Evolutionary conservation across 1,140 invertebrate species (phyloP), one percentile per base, ranked within the genome.

Genomic region (Paracyclopina nana): DNA sequence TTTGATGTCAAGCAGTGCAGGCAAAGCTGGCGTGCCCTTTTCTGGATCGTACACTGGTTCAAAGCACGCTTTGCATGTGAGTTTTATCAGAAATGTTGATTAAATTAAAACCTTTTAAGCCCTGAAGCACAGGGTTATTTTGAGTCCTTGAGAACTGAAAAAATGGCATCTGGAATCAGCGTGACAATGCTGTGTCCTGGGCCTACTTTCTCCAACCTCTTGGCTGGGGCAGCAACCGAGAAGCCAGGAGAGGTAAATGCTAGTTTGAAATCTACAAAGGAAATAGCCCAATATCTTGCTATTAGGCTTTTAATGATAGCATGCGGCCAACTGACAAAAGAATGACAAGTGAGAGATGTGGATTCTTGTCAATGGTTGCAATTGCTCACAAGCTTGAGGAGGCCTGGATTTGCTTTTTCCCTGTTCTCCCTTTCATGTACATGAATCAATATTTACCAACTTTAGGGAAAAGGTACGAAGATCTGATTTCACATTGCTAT

Each of bases 11-110:
- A 82, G 79, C 60, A 53, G 76, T 14, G 78, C 78, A 29, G 82
- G 80, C 11, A 65, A 81, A 51, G 56, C 74, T 31, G 72, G 74
- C 8, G 70, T 70, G 9, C 80, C 83, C 34, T 76, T 69, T 62
- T 85, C 81, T 4, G 76, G 69, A 14, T 74, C 77, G 0, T 90
- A 90, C 60, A 77, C 75, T 46, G 83, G 69, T 6, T 69, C 78
- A 1, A 90, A 90, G 64, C 75, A 80, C 65, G 81, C 83, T 1
- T 58, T 90, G 34, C 79, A 86, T 59, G 82, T 82, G 66, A 66
- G 64, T 62, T 24, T 38, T 27, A 31, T 31, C 29, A 31, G 14
- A 31, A 14, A 11, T 38, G 20, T 31, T 14, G 14, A 31, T 9
- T 14, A 14, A 38, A 38, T 38, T 38, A 20, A 38, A 38, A 38